These are phyloP conservation scores for Chionoecetes opilio DNA, from an alignment of 1,140 invertebrate genomes.

Conservation along the genomic window DNA sequence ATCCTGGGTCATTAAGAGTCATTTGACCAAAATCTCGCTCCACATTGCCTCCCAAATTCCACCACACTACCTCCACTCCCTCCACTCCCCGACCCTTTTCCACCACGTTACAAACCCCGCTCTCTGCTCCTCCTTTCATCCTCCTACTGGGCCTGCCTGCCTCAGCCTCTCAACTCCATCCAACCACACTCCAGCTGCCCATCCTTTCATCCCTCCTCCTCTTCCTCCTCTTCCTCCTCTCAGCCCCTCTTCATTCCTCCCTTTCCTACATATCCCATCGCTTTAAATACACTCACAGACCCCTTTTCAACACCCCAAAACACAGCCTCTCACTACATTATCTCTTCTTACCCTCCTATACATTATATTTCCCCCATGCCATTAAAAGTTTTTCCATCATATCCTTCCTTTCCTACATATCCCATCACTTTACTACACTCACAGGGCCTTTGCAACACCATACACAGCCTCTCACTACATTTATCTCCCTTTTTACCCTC, in stretches of 20 bases:
- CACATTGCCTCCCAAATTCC: no score
- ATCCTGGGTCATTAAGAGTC: no score
- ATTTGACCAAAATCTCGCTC: neutral
- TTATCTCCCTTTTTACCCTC: no score
- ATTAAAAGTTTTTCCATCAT: no score
- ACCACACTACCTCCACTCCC: neutral
- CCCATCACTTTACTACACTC: neutral
- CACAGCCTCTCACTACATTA: no score
- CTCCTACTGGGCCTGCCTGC: neutral
- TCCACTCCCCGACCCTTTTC: neutral
- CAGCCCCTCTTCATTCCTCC: neutral
- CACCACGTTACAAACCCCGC: neutral
- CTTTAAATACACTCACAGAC: no score
- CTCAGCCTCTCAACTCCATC: neutral
- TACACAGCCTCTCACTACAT: no score
- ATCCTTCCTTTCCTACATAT: neutral
- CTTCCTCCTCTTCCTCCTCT: neutral
- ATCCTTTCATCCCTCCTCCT: neutral
- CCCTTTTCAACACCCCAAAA: no score
- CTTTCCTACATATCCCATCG: neutral
- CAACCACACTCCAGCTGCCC: neutral
- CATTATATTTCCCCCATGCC: no score
- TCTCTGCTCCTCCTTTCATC: conserved; percentile 7
- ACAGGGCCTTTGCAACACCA: neutral
- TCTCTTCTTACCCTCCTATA: no score